Evolutionary conservation across 2,113 vertebrate genomes (phyloP).

Genomic region (Ammodytes marinus): DNA sequence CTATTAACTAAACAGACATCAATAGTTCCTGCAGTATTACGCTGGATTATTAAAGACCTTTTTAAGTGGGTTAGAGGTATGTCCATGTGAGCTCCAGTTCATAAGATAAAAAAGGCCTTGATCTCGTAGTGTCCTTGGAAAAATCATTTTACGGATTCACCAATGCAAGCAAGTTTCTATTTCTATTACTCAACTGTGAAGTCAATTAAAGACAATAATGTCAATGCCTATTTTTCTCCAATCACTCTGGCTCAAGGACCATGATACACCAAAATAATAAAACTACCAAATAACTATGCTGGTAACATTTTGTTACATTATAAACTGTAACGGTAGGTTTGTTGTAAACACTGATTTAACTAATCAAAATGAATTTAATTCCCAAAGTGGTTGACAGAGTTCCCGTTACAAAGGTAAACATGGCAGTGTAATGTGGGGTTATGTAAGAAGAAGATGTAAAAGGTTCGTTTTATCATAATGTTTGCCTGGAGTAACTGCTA

Average conservation of each 20-base stretch:
- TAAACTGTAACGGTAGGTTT: constrained; percentile 3
- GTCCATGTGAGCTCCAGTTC: not conserved
- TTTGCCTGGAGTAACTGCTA: constrained; percentile 37
- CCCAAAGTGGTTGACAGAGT: constrained; percentile 12
- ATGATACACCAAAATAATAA: not conserved
- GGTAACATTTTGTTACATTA: not conserved
- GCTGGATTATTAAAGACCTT: constrained; percentile 5
- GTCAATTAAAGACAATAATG: constrained; percentile 7
- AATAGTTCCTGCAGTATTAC: not conserved
- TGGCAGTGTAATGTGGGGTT: constrained; percentile 36
- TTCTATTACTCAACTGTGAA: constrained; percentile 21
- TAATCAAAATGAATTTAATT: constrained; percentile 8
- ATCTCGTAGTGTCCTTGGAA: constrained; percentile 1
- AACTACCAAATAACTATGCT: not conserved
- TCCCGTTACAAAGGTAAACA: constrained; percentile 12
- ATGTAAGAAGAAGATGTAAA: constrained; percentile 37
- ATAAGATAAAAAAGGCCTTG: constrained; percentile 14
- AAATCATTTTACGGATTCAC: constrained; percentile 30
- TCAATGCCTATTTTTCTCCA: constrained; percentile 20
- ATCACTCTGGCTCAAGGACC: not conserved
- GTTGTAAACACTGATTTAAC: not conserved
- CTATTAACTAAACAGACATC: not conserved
- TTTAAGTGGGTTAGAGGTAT: constrained; percentile 18
- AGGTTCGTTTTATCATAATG: constrained; percentile 23
- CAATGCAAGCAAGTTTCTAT: constrained; percentile 2